A percentile compares a stretch with the other conserved stretches of the same genome.
phyloP scores from a whole-genome alignment of 2,888 invertebrate species.

The Scaptomyza parva region DNA sequence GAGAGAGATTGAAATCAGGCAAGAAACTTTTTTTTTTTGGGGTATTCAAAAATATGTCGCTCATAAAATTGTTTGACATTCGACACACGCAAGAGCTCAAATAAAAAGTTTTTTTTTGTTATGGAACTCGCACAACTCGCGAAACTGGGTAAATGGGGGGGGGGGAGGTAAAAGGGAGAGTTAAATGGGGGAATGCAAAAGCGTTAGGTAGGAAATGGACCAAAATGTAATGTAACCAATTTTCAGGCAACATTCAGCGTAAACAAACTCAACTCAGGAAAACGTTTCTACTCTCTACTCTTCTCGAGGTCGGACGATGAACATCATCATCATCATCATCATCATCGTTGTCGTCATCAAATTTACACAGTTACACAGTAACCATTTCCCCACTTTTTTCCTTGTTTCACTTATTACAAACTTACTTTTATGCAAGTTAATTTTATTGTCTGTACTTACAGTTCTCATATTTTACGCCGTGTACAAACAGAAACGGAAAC shows the following conservation, averaged over 20 bases:
- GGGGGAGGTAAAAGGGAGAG: too few relatives aligned
- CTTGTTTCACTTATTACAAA: background rate
- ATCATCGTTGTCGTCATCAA: background rate
- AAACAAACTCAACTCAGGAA: background rate
- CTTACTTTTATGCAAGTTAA: conserved; percentile 37
- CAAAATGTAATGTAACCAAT: conserved; percentile 33
- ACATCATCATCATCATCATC: background rate
- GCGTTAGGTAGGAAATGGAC: conserved; percentile 2
- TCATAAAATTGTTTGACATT: conserved; percentile 57
- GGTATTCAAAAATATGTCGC: conserved; percentile 47
- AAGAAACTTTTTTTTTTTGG: conserved; percentile 36
- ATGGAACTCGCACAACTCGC: conserved; percentile 38
- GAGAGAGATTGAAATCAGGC: too few relatives aligned
- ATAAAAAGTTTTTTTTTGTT: conserved; percentile 57
- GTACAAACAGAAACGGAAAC: too few relatives aligned
- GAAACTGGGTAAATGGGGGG: too few relatives aligned
- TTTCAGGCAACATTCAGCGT: conserved; percentile 30
- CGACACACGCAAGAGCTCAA: conserved; percentile 49
- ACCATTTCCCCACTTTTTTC: too few relatives aligned
- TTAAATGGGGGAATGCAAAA: background rate
- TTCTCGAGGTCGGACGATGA: background rate
- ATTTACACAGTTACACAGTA: too few relatives aligned
- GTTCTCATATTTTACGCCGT: conserved; percentile 19
- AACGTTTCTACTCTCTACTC: background rate
- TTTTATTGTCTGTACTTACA: conserved; percentile 38